Base-by-base conservation (phyloP, 2,797 vertebrate genomes). In the Psittacula echo region DNA sequence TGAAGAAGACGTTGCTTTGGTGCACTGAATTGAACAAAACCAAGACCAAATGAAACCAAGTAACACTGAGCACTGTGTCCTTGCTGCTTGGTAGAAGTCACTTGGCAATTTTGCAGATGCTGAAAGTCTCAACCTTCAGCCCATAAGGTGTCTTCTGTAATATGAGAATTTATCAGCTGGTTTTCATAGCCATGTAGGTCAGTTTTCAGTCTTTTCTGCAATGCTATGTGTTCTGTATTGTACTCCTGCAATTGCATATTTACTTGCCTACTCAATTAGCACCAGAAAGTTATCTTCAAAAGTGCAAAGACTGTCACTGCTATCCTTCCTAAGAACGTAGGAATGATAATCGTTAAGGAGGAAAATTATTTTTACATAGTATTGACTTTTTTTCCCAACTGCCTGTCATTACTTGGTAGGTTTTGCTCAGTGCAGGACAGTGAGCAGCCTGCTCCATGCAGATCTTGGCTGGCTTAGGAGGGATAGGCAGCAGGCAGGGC, bases 331-430 rank as follows among this genome's bases (percentile, higher is more conserved):
- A 68, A 58, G 81, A 80, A 51, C 23, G 53, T 4, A 6, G 29
- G 82, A 48, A 48, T 4, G 47, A 51, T 24, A 50, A 80, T 60
- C 83, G 23, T 72, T 89, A 73, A 0, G 11, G 65, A 92, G 76
- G 87, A 91, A 70, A 85, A 85, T 85, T 67, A 94, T 93, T 89
- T 92, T 93, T 95, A 42, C 45, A 71, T 12, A 23, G 53, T 90
- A 90, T 89, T 72, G 85, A 93, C 94, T 94, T 85, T 72, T 84
- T 61, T 65, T 34, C 71, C 89, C 87, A 78, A 80, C 71, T 10
- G 81, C 94, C 94, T 96, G 85, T 95, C 94, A 92, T 64, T 91
- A 44, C 83, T 87, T 29, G 13, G 79, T n/a, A 89, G 96, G 70
- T 79, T 94, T 96, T 96, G 77, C 93, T 51, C 81, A 51, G 95